Base-by-base conservation (phyloP, 2,113 vertebrate genomes). In the Mobula birostris region DNA sequence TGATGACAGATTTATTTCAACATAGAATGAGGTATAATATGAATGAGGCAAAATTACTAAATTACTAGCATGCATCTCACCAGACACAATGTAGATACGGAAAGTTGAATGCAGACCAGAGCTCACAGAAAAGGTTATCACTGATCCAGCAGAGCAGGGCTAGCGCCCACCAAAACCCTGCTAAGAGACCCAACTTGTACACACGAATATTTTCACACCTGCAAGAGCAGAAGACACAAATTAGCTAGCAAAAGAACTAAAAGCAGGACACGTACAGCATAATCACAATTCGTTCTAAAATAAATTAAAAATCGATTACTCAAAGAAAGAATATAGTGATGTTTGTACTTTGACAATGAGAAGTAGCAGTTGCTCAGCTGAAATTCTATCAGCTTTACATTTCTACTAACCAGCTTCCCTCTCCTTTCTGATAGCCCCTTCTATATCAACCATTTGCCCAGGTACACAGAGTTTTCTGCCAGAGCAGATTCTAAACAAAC, bases 161-260 rank as follows among this genome's bases (percentile, higher is more conserved):
- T 9, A 99, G 95, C 0, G 96, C 97, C 99, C 99, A 99, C 99
- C 98, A 99, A 95, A 99, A 96, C 94, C 98, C 98, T 0, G 99
- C 98, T 95, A 99, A 96, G 95, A 99, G 97, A 66, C 99, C 98
- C 94, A 99, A 96, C 96, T 99, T 99, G 96, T 98, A 98, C 2
- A 99, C 99, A 66, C 98, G 98, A n/a, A 97, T 95, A 88, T 99
- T 99, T 96, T 99, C 98, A 97, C 99, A 99, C 95, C 99, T 99
- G 95, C 94, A 96, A 94, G 85, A 95, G 48, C 4, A 92, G 61
- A 87, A 94, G 63, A 94, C 56, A 72, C 68, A 83, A 94, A 29
- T 93, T 66, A 66, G 48, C 9, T 74, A 74, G 40, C 0, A 14
- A 48, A 74, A 72, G 9, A 36, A 24, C 58, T 74, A 93, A 48